These are phyloP conservation scores for Sigmodon hispidus DNA, from an alignment of 2,113 vertebrate genomes.

Conservation along the genomic window DNA sequence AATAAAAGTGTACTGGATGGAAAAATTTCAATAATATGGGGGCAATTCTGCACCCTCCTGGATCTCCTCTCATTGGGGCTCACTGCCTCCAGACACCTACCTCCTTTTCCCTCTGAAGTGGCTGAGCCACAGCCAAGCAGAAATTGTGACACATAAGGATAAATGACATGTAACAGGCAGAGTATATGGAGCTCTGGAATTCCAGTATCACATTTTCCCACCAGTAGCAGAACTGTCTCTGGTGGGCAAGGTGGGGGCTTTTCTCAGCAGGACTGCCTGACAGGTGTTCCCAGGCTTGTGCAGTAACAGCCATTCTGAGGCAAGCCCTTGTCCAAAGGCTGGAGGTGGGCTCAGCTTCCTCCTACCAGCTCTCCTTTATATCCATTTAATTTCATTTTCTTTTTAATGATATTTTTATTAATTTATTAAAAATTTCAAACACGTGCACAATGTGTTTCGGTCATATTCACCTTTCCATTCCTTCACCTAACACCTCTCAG, in stretches of 20 bases:
- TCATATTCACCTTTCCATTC: neutral
- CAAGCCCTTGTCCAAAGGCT: neutral
- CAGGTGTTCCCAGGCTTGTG: neutral
- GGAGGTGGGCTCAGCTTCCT: neutral
- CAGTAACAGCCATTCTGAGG: neutral
- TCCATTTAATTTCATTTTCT: neutral
- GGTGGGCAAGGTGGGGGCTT: neutral
- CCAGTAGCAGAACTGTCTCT: neutral
- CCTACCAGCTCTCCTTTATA: neutral
- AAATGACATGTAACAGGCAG: neutral
- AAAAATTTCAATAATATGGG: neutral
- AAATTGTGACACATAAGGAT: neutral
- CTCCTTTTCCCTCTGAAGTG: neutral
- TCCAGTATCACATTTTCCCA: neutral
- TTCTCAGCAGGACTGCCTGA: neutral
- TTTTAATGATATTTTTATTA: neutral
- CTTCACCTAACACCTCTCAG: neutral
- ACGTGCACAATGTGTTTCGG: neutral
- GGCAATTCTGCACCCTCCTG: neutral
- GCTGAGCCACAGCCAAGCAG: neutral
- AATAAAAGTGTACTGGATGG: neutral
- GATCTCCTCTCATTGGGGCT: neutral
- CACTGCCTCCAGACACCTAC: neutral
- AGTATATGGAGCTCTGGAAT: neutral
- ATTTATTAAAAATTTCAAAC: neutral